Base-by-base conservation (phyloP, 2,797 vertebrate species). In the Furcifer pardalis region DNA sequence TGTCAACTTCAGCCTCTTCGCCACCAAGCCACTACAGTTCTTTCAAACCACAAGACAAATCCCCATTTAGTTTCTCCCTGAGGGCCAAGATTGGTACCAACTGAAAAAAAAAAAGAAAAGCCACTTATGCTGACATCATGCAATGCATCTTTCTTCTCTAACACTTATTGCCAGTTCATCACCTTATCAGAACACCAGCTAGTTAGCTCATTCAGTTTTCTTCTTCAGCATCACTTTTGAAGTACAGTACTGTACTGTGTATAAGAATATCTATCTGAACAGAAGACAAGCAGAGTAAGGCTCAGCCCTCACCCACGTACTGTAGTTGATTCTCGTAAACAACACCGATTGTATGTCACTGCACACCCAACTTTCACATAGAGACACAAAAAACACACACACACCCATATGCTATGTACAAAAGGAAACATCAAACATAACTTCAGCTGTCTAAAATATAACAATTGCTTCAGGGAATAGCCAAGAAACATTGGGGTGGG, bases 271-370 rank as follows among this genome's bases (percentile, higher is more conserved):
- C 1, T 1, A 68, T 62, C 81, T 56, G 56, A 86, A 85, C n/a
- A 79, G 81, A 49, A 91, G 84, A 90, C 86, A 81, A 87, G 78
- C 7, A 5, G 81, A 85, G 65, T 86, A 87, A 82, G 63, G 63
- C 77, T 2, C 23, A 13, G 9, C 1, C 49, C 46, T 46, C 1
- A 15, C 9, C 52, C 6, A 59, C 19, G 30, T 44, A 77, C 84
- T 62, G 25, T n/a, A n/a, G n/a, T n/a, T n/a, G 21, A 72, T 49
- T 83, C 40, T 76, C 65, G 42, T 9, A 60, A 79, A 19, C 1
- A 77, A 77, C 42, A 79, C 27, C 52, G 59, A 74, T 21, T 84
- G 72, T 56, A 62, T 81, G 78, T 81, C 2, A 7, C 37, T 5
- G 1, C 27, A 1, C 2, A 1, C 69, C 32, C 56, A 68, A 75